These are phyloP conservation scores for Microctenopoma stevenorrisi DNA, from an alignment of 2,797 vertebrate genomes.

Conservation along the genomic window DNA sequence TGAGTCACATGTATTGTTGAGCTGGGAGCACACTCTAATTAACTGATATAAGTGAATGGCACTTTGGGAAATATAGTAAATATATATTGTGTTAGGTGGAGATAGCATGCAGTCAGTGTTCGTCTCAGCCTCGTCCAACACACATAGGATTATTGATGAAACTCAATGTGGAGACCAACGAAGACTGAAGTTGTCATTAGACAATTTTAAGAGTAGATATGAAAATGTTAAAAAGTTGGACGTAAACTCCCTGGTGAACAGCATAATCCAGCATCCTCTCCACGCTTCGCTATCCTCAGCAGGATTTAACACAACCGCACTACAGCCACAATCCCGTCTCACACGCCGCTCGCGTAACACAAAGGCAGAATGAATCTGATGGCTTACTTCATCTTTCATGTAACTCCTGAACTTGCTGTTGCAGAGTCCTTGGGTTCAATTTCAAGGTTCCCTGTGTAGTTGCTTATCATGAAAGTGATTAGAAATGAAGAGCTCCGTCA, in stretches of 20 bases:
- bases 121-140: neutral
- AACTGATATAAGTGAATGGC: neutral
- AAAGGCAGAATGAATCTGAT: conserved; percentile 55
- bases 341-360: conserved; percentile 47
- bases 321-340: conserved; percentile 45
- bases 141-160: neutral
- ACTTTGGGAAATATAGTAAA: conserved; percentile 15
- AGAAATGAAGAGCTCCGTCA: conserved; percentile 73
- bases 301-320: conserved; percentile 60
- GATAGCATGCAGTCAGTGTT: conserved; percentile 13
- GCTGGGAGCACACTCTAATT: neutral
- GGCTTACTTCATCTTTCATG: conserved; percentile 61
- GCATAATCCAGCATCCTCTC: conserved; percentile 59
- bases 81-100: neutral
- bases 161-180: too few relatives aligned
- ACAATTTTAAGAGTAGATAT: conserved; percentile 31
- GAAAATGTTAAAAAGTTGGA: conserved; percentile 46
- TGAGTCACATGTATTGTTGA: neutral
- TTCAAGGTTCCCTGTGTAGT: conserved; percentile 67
- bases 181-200: conserved; percentile 28
- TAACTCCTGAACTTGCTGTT: conserved; percentile 51
- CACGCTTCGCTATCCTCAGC: conserved; percentile 48
- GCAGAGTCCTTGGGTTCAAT: conserved; percentile 64
- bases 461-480: conserved; percentile 72
- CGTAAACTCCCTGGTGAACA: conserved; percentile 48